Evolutionary conservation across 2,888 invertebrate genomes (phyloP), one percentile per base, ranked within the genome.

Genomic region (Ferrisia virgata): DNA sequence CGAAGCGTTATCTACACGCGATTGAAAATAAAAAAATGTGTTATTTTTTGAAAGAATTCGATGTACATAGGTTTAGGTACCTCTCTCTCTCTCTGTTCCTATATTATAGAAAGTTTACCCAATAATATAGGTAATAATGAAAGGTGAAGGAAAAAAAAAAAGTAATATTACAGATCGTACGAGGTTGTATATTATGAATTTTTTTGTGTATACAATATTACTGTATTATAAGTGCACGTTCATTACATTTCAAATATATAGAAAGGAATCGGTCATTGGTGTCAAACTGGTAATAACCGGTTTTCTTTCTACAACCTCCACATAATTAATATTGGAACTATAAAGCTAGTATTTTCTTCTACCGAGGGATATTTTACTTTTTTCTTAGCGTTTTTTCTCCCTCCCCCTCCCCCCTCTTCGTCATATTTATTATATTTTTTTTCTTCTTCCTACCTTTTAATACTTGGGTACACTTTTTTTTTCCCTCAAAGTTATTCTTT

Each of bases 221-320:
- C 5, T 64, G 31, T 31, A 28, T 80, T 31, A 39, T 33, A 53
- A 80, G 80, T 80, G 80, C 43, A 81, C 81, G 81, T 81, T 81
- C 39, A 81, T 81, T 81, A 64, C 58, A 81, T 58, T 81, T 81
- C 58, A 53, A 81, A 81, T 81, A 64, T 64, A 81, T 64, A 81
- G 36, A 58, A 81, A 39, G 22, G 47, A 81, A 82, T 72, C 72
- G 82, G 40, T 82, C 72, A 31, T 82, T 82, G 82, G 82, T 82
- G 82, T 82, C 81, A 81, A 81, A 81, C 81, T 81, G 53, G 81
- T 81, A 58, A 81, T 81, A 81, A 81, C 81, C 81, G 81, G 81
- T 81, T 81, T 58, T 81, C 58, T 39, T 82, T 72, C 39, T 76
- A 82, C 18, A 81, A 33, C 81, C 53, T 81, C 53, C 53, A 53